Evolutionary conservation across 2,797 vertebrate species (phyloP).

Genomic region (Sebastes oblongus): DNA sequence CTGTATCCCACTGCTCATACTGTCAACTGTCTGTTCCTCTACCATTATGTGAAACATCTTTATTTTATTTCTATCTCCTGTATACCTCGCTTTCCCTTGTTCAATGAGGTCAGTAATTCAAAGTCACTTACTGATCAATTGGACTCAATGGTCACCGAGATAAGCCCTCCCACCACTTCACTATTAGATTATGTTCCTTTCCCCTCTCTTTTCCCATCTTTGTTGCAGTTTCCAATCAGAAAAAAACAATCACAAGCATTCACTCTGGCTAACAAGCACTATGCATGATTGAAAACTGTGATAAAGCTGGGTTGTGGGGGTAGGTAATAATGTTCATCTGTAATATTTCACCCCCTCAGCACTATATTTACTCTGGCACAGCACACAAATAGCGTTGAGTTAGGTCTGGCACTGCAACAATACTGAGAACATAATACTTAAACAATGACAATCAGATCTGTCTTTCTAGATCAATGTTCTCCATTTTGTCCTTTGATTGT

Average conservation of each 20-base stretch:
- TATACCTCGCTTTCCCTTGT: not conserved
- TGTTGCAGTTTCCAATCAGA: not conserved
- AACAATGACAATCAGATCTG: not conserved
- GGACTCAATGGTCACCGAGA: not conserved
- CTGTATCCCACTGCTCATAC: not conserved
- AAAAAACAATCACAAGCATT: not conserved
- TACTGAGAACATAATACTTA: not conserved
- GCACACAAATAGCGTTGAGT: not conserved
- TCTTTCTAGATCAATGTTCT: not conserved
- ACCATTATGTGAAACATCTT: not conserved
- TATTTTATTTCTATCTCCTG: not conserved
- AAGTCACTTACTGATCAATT: not conserved
- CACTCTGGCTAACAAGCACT: not conserved
- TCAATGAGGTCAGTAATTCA: not conserved
- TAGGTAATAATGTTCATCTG: not conserved
- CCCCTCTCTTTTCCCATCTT: not conserved
- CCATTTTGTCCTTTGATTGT: not conserved
- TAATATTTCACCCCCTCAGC: not conserved
- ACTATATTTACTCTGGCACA: not conserved
- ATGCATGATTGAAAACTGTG: not conserved
- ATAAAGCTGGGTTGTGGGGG: not conserved
- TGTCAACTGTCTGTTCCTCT: not conserved
- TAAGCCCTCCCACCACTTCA: not conserved
- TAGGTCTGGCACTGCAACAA: not conserved
- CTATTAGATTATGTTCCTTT: not conserved